These are phyloP conservation scores for Cynopterus sphinx DNA, from an alignment of 2,797 vertebrate genomes.

Conservation along the genomic window DNA sequence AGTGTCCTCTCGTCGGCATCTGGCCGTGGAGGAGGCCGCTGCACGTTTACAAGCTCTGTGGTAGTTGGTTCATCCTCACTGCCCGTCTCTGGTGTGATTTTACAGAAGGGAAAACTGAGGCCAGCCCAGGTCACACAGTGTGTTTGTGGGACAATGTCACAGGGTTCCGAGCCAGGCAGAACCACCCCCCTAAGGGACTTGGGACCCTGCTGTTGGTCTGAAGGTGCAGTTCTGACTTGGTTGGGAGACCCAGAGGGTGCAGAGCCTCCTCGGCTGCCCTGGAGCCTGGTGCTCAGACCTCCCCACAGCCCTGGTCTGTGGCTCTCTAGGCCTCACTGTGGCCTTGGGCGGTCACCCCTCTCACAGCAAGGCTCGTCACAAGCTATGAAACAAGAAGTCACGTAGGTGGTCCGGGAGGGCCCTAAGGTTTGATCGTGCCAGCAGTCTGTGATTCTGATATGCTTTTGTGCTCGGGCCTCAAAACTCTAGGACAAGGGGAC, in stretches of 20 bases:
- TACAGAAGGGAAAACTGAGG: background rate
- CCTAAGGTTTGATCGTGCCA: background rate
- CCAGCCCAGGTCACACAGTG: background rate
- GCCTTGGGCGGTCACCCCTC: fast-evolving
- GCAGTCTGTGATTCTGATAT: background rate
- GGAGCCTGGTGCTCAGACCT: background rate
- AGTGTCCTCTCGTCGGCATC: too few relatives aligned
- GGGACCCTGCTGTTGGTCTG: background rate
- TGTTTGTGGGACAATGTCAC: background rate
- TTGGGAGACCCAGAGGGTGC: background rate
- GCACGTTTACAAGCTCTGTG: background rate
- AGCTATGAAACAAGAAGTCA: background rate
- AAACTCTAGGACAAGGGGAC: background rate
- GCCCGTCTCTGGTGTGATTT: background rate
- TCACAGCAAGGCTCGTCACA: background rate
- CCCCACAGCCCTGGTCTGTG: background rate
- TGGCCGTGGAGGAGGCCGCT: too few relatives aligned
- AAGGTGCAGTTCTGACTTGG: too few relatives aligned
- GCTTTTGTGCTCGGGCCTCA: too few relatives aligned
- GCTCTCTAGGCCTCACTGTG: background rate
- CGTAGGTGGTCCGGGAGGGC: background rate
- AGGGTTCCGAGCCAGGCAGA: background rate
- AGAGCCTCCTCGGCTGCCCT: background rate
- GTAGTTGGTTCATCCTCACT: background rate
- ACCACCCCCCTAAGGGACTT: background rate